Base-by-base conservation (phyloP, 1,140 invertebrate genomes). In the Branchinecta lindahli region DNA sequence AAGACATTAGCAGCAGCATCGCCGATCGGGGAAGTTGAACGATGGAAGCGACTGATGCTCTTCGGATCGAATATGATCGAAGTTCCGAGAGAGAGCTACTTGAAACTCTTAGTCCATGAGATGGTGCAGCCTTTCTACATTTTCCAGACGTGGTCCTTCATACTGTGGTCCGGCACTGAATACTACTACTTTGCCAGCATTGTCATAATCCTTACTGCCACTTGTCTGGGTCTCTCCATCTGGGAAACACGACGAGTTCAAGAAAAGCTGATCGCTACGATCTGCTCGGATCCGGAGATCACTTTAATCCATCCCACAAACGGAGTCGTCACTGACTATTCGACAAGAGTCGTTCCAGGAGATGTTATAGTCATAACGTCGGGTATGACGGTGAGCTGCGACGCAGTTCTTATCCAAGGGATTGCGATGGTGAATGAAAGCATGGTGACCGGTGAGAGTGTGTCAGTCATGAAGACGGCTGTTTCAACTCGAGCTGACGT, bases 341-440 rank as follows among this genome's bases (percentile, higher is more conserved):
- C 87, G 0, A 83, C 84, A 72, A 81, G 85, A 70, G 80, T 96
- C 4, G 92, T 96, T 0, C 92, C 92, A 4, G 92, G 92, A 21
- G 93, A 96, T 78, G 82, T 96, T 45, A 81, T 96, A 15, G 84
- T 90, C 15, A 85, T 96, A 70, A 92, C 92, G 0, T 80, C 86
- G 72, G 91, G 91, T 15, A 93, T 89, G 76, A 80, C 90, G 47
- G 89, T 96, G 87, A 88, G 90, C 10, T 96, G 92, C 80, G 93
- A 96, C 80, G 91, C 91, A 15, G 87, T 93, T 67, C 82, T 96
- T 0, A 79, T 95, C 0, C 87, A 87, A 52, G 94, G 94, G 20
- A 91, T 88, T 66, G 92, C 90, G 74, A 94, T 96, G 74, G 87
- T 95, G n/a, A 94, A 95, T 76, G 92, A 96, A 79, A 91, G 89